Base-by-base conservation (phyloP, 2,888 invertebrate species). In the Stenichneumon culpator region DNA sequence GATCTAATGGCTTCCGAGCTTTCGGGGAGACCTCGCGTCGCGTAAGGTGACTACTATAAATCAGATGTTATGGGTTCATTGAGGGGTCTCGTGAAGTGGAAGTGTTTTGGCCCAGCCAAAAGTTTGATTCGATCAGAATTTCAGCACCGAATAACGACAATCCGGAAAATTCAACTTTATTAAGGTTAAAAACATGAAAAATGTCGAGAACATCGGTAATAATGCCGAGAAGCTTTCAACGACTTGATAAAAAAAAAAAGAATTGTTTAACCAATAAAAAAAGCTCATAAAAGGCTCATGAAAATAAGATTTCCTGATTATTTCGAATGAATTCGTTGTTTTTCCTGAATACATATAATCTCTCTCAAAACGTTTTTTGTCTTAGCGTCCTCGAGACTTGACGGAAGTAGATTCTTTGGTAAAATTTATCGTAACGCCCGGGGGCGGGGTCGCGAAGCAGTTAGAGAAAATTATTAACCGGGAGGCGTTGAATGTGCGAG, bases 391-490 rank as follows among this genome's bases (percentile, higher is more conserved):
- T 16, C 60, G n/a, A 32, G 28, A 32, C 32, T 28, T 28, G 16
- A 63, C 60, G 32, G 60, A 63, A 32, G 28, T 63, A 16, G 32
- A 16, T 6, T 32, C 28, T 63, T 28, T 16, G 60, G 32, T n/a
- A 5, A 63, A 63, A 16, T 63, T 63, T 32, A 63, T 63, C 60
- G n/a, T 19, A 22, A 36, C 50, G 36, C 36, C 36, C 52, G 36
- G 39, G 44, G 14, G 14, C 52, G 36, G 39, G 44, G 14, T 3
- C 3, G 44, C 2, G 3, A 14, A 14, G 28, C 60, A 47, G 16
- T 74, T 63, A 19, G 19, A 25, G 73, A 63, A 79, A 83, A 69
- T 83, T 79, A 73, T 69, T 25, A 36, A 69, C 68, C 11, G 44
- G 39, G 32, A 47, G 11, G 44, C 25, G 60, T 28, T 60, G 44